Evolutionary conservation across 2,888 invertebrate species (phyloP), one percentile per base, ranked within the genome.

Genomic region (Pyrrhia umbra): DNA sequence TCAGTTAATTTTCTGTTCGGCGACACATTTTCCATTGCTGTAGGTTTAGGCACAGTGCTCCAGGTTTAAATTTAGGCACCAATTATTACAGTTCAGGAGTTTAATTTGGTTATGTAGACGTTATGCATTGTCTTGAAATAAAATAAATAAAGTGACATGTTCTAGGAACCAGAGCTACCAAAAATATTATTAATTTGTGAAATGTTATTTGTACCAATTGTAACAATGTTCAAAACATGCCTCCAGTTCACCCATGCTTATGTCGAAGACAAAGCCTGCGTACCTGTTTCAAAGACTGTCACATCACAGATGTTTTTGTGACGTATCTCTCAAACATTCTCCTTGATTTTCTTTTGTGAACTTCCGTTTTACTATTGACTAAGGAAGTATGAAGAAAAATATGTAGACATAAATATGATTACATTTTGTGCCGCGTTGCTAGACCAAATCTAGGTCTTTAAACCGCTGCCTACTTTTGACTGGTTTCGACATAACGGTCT

Each of bases 1-100:
- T 67, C 61, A 50, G 63, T 40, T 40, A 63, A 78, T 79, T 78
- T 79, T 77, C 78, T 63, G 77, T 79, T 79, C 67, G 15, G 51
- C 55, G 52, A 72, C 64, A 75, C 78, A 77, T 71, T 77, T 66
- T 79, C 64, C 74, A 62, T 71, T 56, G 46, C 55, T 57, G 62
- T 68, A 65, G 45, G 43, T 51, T 63, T 68, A 67, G n/a, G 9
- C 50, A 39, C n/a, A 46, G 42, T 20, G 27, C 37, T 68, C 49
- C 1, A 18, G 30, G 27, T 18, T 52, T 49, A 47, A 43, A 58
- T 50, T 50, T 56, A 25, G 49, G 64, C 23, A 49, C 45, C 52
- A 27, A 51, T n/a, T 16, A 4, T 13, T 23, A 27, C 30, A 34
- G 34, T 34, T n/a, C 10, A 23, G 1, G n/a, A 21, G 15, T 27